A percentile compares a stretch with the other conserved stretches of the same genome.
phyloP scores from a whole-genome alignment of 2,113 vertebrate species.

The Empidonax alnorum region DNA sequence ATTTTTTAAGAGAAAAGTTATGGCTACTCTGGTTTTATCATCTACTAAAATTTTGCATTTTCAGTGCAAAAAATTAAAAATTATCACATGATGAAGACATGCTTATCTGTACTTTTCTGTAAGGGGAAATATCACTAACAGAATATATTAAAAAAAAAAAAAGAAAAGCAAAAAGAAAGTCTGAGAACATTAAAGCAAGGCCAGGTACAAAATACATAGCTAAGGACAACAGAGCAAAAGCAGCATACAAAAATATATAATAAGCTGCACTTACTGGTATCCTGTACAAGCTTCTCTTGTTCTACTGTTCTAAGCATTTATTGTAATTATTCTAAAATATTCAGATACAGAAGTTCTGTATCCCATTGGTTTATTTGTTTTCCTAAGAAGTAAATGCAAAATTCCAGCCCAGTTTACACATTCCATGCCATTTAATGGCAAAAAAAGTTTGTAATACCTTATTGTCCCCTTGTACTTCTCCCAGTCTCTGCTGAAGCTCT shows the following conservation, averaged over 20 bases:
- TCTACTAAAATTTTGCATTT: neutral
- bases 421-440: neutral
- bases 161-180: neutral
- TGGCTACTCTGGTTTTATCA: neutral
- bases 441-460: slow-evolving; percentile 81
- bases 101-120: neutral
- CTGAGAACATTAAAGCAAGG: neutral
- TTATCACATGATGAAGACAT: neutral
- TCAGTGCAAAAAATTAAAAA: neutral
- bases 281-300: neutral
- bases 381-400: neutral
- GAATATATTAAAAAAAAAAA: neutral
- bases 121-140: neutral
- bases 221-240: neutral
- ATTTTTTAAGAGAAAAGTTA: neutral
- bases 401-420: neutral
- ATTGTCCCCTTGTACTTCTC: slow-evolving; percentile 94
- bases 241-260: neutral
- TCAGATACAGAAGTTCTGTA: neutral
- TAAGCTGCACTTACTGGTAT: neutral
- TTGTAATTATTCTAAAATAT: neutral
- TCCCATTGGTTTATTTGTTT: neutral
- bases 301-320: neutral
- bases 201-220: neutral
- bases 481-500: slow-evolving; percentile 90